A percentile compares a stretch with the other conserved stretches of the same genome.
These are phyloP conservation scores for Nipponia nippon DNA, from an alignment of 2,113 vertebrate genomes.

Conservation along the genomic window DNA sequence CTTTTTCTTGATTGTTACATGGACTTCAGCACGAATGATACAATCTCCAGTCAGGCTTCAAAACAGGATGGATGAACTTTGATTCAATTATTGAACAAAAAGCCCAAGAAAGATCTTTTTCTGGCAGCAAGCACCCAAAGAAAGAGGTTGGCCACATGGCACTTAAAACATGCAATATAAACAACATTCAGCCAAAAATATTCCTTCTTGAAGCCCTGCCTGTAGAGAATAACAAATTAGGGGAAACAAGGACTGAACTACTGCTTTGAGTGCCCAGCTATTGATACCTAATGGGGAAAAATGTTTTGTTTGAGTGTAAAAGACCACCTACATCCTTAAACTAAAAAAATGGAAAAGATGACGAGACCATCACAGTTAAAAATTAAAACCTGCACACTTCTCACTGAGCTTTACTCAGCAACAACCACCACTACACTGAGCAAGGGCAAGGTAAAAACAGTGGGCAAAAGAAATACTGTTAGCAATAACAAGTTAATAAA, in stretches of 20 bases:
- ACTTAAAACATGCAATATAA: background rate
- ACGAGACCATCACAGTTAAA: background rate
- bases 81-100: background rate
- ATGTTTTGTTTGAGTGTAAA: background rate
- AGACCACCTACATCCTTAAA: background rate
- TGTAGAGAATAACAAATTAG: background rate
- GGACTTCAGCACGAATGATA: background rate
- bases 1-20: background rate
- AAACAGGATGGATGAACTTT: background rate
- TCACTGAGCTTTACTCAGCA: background rate
- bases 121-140: background rate
- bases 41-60: background rate
- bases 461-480: background rate
- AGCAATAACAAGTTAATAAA: fast-evolving
- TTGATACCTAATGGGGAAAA: background rate
- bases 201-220: background rate
- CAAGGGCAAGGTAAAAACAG: background rate
- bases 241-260: background rate
- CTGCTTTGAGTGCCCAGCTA: background rate
- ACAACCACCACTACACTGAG: background rate
- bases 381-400: background rate
- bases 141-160: background rate
- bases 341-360: background rate
- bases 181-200: background rate
- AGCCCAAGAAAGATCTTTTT: background rate